Evolutionary conservation across 2,797 vertebrate species (phyloP).

Genomic region (Enteromius anoplus): DNA sequence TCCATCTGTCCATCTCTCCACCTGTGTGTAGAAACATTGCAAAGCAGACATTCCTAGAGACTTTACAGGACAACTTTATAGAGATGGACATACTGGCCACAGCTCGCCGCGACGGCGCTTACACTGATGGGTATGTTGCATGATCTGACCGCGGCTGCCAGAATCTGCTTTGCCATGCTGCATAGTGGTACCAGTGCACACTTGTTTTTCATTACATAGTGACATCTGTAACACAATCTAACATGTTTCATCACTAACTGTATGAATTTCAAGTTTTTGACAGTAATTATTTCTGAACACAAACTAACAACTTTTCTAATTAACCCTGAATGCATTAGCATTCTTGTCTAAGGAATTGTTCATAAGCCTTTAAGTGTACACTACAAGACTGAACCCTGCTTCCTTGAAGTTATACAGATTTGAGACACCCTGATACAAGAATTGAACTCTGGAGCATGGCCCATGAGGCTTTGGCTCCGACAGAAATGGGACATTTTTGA

Average conservation of each 20-base stretch:
- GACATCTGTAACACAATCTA: constrained; percentile 4
- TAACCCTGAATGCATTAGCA: constrained; percentile 34
- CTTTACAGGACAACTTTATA: constrained; percentile 99
- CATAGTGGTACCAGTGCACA: constrained; percentile 54
- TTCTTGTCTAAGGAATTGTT: not conserved
- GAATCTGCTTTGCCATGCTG: constrained; percentile 73
- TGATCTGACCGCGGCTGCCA: constrained; percentile 68
- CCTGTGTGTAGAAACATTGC: constrained; percentile 99
- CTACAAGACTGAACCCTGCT: constrained; percentile 11
- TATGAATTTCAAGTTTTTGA: constrained; percentile 18
- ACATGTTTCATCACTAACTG: constrained; percentile 16
- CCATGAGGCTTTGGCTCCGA: too few relatives aligned
- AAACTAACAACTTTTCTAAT: constrained; percentile 21
- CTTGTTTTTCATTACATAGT: constrained; percentile 29
- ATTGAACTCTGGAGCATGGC: too few relatives aligned
- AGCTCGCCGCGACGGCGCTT: constrained; percentile 90
- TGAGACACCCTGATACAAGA: not conserved
- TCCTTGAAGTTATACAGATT: not conserved
- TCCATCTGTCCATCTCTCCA: constrained; percentile 89
- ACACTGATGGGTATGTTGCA: constrained; percentile 96
- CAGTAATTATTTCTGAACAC: not conserved
- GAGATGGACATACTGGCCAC: constrained; percentile 99
- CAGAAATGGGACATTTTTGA: not conserved
- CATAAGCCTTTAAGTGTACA: not conserved
- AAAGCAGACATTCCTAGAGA: constrained; percentile 99